Evolutionary conservation across 2,797 vertebrate species (phyloP), one percentile per base, ranked within the genome.

Genomic region (Mionectes olivaceus): DNA sequence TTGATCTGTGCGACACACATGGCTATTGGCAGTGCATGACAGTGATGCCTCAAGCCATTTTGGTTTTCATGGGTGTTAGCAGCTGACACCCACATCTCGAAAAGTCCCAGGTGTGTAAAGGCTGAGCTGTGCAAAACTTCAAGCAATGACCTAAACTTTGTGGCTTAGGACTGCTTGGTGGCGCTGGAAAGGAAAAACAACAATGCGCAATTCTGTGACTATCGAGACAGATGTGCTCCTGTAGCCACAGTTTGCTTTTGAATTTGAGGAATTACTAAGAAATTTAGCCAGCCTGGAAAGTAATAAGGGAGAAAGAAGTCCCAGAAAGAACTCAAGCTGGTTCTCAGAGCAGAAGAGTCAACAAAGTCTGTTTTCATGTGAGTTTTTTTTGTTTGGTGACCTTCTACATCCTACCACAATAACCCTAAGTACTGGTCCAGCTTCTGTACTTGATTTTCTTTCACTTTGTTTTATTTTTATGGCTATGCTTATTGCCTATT

Each of bases 21-120:
- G 63, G 44, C 39, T 53, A 41, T 30, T 11, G 0, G 0, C 23
- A 64, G 14, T 10, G 23, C 47, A 46, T 1, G 6, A 70, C 35
- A 60, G 56, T 9, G 55, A 50, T 39, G 46, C 64, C 49, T 89
- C 49, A 24, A 92, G 86, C 27, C 64, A 4, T 67, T 89, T 49
- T 28, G 13, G 15, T 3, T 85, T 80, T n/a, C 28, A 30, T 32
- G 18, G 3, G 12, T 21, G 24, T 89, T 84, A 33, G 41, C 64
- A 69, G 47, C n/a, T 80, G 82, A 22, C n/a, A 43, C 10, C 25
- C 49, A 85, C 19, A 5, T 18, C 32, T 37, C 44, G 68, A 46
- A 65, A 68, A 83, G 25, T 35, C 30, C 17, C 56, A 30, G 33
- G 49, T 30, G 28, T 24, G 49, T 28, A 18, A 2, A 43, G 25